These are phyloP conservation scores for Conus betulinus DNA, from an alignment of 1,140 invertebrate genomes.

Conservation along the genomic window DNA sequence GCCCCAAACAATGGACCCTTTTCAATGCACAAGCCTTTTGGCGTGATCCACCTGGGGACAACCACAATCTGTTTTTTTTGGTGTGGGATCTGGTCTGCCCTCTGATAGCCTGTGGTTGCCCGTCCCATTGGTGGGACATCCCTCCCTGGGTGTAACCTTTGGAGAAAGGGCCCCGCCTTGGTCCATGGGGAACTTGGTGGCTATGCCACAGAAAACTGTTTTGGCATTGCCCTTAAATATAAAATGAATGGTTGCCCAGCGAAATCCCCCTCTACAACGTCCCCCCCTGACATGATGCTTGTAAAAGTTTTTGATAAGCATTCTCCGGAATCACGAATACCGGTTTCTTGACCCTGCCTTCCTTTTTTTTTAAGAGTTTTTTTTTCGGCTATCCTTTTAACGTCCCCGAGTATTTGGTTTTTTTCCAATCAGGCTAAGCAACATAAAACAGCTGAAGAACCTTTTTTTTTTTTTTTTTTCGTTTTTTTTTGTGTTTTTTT, in stretches of 20 bases:
- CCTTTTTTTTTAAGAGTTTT: not conserved
- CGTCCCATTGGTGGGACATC: not conserved
- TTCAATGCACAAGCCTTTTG: conserved; percentile 12
- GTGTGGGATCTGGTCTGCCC: conserved; percentile 25
- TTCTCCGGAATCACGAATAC: conserved; percentile 26
- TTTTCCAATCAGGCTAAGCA: not conserved
- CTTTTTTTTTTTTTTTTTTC: too few relatives aligned
- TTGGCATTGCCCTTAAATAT: too few relatives aligned
- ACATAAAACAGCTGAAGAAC: conserved; percentile 18
- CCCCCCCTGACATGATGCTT: conserved; percentile 38
- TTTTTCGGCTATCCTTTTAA: too few relatives aligned
- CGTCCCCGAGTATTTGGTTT: too few relatives aligned
- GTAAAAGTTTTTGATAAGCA: conserved; percentile 15
- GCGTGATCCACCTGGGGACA: not conserved
- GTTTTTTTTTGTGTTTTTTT: too few relatives aligned
- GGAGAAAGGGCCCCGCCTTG: not conserved
- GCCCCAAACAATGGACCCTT: not conserved
- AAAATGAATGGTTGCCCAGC: not conserved
- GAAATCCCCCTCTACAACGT: not conserved
- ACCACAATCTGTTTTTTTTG: not conserved
- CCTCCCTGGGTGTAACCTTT: not conserved
- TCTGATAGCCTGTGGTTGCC: too few relatives aligned
- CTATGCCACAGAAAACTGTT: conserved; percentile 37
- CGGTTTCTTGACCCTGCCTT: not conserved
- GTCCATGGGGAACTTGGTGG: not conserved